These are phyloP conservation scores for Mylabris sibirica DNA, from an alignment of 2,888 invertebrate species.

Conservation along the genomic window DNA sequence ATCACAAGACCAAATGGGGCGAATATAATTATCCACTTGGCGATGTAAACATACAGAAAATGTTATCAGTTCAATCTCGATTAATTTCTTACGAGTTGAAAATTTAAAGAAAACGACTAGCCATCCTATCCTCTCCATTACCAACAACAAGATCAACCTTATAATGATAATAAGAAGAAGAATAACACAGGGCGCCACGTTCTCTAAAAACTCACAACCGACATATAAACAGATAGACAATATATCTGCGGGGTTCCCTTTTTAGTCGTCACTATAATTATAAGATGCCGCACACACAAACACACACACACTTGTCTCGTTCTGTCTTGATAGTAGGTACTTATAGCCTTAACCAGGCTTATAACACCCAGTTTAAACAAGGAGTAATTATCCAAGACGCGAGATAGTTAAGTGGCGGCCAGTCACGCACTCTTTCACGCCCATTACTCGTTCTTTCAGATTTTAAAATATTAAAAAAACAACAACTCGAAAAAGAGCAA, in stretches of 20 bases:
- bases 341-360: conserved; percentile 29
- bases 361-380: conserved; percentile 37
- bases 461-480: conserved; percentile 3
- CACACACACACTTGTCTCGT: not conserved
- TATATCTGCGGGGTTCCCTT: conserved; percentile 29
- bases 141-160: conserved; percentile 5
- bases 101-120: not conserved
- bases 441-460: conserved; percentile 19
- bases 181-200: conserved; percentile 31
- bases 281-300: conserved; percentile 18
- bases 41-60: conserved; percentile 42
- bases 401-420: conserved; percentile 36
- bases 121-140: not conserved
- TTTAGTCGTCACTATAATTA: conserved; percentile 28
- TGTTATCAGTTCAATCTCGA: conserved; percentile 44
- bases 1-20: conserved; percentile 13
- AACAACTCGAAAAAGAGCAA: no score
- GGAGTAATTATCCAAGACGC: conserved; percentile 35
- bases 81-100: conserved; percentile 37
- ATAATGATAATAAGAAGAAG: not conserved
- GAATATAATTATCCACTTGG: conserved; percentile 45
- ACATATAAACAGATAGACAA: conserved; percentile 8
- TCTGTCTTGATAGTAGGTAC: not conserved
- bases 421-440: conserved; percentile 45
- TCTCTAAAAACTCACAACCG: conserved; percentile 3